A percentile compares a stretch with the other conserved stretches of the same genome.
Evolutionary conservation across 2,797 vertebrate genomes (phyloP).

Genomic region (Intellagama lesueurii): DNA sequence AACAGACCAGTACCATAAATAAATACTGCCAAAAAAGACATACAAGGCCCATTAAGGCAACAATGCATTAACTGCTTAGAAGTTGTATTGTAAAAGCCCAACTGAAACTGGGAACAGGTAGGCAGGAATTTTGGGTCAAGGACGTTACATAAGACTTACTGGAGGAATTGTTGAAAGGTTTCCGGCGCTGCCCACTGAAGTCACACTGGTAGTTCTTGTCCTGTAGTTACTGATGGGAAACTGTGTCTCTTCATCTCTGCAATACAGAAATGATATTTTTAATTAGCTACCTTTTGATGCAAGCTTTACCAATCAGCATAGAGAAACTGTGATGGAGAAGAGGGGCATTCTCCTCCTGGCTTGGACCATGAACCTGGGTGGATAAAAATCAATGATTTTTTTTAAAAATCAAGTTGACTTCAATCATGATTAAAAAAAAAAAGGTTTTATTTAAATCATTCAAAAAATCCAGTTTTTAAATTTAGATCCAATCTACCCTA

Average conservation of each 20-base stretch:
- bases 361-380: too few relatives aligned
- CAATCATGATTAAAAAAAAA: too few relatives aligned
- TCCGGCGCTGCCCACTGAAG: constrained; percentile 80
- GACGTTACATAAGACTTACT: constrained; percentile 76
- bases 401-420: too few relatives aligned
- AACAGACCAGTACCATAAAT: background rate
- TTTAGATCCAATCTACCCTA: too few relatives aligned
- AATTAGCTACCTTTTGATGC: background rate
- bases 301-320: background rate
- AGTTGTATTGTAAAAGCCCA: background rate
- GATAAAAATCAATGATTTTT: too few relatives aligned
- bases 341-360: too few relatives aligned
- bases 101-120: background rate
- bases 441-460: too few relatives aligned
- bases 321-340: too few relatives aligned
- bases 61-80: background rate
- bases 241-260: constrained; percentile 84
- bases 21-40: background rate
- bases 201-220: constrained; percentile 86
- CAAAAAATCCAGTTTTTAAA: too few relatives aligned
- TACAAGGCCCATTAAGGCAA: background rate
- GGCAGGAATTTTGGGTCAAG: background rate
- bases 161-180: constrained; percentile 92
- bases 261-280: constrained; percentile 51
- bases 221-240: constrained; percentile 78